phyloP scores from a whole-genome alignment of 2,113 vertebrate genomes.

The Camarhynchus parvulus region DNA sequence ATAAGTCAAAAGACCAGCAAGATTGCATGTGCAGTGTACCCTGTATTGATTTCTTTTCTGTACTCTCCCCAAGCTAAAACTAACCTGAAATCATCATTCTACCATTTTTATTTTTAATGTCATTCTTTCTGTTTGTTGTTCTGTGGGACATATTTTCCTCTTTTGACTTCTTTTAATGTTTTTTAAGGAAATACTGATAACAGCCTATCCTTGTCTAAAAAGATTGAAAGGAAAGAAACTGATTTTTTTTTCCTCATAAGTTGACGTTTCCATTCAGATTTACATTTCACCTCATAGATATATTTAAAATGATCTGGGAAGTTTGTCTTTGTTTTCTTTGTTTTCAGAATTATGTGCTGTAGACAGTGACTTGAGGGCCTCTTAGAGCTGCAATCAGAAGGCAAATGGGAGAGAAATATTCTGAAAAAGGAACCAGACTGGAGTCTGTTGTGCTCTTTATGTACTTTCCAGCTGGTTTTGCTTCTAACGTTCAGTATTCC shows the following conservation, averaged over 20 bases:
- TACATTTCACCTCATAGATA: not conserved
- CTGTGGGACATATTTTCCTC: not conserved
- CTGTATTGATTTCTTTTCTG: not conserved
- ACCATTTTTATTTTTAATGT: not conserved
- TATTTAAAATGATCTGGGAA: not conserved
- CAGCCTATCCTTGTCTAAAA: not conserved
- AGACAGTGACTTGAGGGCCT: not conserved
- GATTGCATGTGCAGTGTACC: not conserved
- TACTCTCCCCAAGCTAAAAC: not conserved
- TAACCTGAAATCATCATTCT: not conserved
- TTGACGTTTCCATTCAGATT: not conserved
- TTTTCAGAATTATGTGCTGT: not conserved
- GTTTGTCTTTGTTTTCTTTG: not conserved
- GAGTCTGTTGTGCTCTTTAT: not conserved
- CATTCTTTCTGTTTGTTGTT: not conserved
- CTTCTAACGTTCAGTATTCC: slow-evolving; percentile 35
- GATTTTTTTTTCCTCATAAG: not conserved
- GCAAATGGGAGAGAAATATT: not conserved
- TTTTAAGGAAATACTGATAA: not conserved
- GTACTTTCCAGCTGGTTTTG: slow-evolving; percentile 53
- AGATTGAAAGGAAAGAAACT: not conserved
- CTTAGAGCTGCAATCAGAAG: not conserved
- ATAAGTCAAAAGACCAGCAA: not conserved
- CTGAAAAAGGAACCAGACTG: not conserved
- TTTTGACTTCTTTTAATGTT: not conserved